Conservation (phyloP, 2,888 invertebrate species). For the Eupithecia exiguata region DNA sequence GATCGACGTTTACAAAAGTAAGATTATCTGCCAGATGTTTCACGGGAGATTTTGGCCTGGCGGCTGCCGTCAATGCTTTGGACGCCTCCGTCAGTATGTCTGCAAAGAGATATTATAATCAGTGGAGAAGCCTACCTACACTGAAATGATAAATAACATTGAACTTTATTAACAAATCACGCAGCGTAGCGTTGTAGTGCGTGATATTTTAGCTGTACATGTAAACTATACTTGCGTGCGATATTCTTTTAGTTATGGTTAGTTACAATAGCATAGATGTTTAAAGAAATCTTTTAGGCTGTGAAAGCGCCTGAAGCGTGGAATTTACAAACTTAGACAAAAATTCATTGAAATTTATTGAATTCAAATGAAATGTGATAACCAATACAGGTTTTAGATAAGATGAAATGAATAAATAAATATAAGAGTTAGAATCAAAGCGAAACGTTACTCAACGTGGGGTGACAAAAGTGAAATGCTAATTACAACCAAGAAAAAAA, state of each 20-base stretch:
- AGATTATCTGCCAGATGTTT: conserved; percentile 78
- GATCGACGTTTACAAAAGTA: conserved; percentile 78
- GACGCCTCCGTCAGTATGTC: conserved; percentile 72
- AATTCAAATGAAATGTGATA: too few species aligned
- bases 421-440: conserved; percentile 76
- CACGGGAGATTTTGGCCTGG: conserved; percentile 77
- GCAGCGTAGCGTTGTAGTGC: conserved; percentile 23
- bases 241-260: conserved; percentile 21
- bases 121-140: not conserved
- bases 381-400: conserved; percentile 39
- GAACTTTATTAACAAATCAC: conserved; percentile 10
- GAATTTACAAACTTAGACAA: conserved; percentile 26
- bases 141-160: conserved; percentile 9
- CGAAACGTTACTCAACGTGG: conserved; percentile 81
- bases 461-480: conserved; percentile 64
- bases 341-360: conserved; percentile 33
- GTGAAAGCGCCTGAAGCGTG: conserved; percentile 47
- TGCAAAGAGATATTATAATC: conserved; percentile 60
- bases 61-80: conserved; percentile 66
- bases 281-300: conserved; percentile 26
- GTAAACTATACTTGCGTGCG: conserved; percentile 19
- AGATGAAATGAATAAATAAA: conserved; percentile 63
- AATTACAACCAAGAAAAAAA: conserved; percentile 59
- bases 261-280: conserved; percentile 22
- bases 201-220: conserved; percentile 18